phyloP scores from a whole-genome alignment of 2,888 invertebrate species.

The Girardia tigrina region DNA sequence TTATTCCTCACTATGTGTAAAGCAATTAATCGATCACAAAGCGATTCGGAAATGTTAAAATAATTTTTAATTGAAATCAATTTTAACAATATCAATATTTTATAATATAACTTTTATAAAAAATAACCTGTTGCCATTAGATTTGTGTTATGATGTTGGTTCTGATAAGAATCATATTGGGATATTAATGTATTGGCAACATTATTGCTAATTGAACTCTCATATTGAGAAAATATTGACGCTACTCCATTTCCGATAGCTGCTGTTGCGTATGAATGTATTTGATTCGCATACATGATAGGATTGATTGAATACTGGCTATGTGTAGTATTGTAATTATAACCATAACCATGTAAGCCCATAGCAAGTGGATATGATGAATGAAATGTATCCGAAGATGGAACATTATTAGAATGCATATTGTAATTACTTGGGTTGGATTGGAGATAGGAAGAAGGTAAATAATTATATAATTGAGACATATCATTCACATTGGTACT shows the following conservation, averaged over 20 bases:
- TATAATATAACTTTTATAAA: too few relatives aligned
- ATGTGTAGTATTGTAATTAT: conserved; percentile 8
- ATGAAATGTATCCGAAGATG: neutral
- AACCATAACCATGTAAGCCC: conserved; percentile 14
- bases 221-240: conserved; percentile 5
- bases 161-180: conserved; percentile 14
- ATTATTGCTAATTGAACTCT: neutral
- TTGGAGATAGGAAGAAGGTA: neutral
- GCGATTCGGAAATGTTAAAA: too few relatives aligned
- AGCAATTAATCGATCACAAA: too few relatives aligned
- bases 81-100: too few relatives aligned
- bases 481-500: neutral
- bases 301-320: conserved; percentile 9
- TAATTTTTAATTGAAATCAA: too few relatives aligned
- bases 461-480: conserved; percentile 2
- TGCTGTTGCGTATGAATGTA: conserved; percentile 3
- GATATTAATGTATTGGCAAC: conserved; percentile 3
- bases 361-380: conserved; percentile 10
- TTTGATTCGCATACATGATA: conserved; percentile 8
- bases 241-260: neutral
- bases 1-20: too few relatives aligned
- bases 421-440: neutral
- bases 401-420: neutral
- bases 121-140: conserved; percentile 2
- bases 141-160: neutral